A percentile compares a stretch with the other conserved stretches of the same genome.
Conservation (phyloP, 2,797 vertebrate species). For the Helarctos malayanus region DNA sequence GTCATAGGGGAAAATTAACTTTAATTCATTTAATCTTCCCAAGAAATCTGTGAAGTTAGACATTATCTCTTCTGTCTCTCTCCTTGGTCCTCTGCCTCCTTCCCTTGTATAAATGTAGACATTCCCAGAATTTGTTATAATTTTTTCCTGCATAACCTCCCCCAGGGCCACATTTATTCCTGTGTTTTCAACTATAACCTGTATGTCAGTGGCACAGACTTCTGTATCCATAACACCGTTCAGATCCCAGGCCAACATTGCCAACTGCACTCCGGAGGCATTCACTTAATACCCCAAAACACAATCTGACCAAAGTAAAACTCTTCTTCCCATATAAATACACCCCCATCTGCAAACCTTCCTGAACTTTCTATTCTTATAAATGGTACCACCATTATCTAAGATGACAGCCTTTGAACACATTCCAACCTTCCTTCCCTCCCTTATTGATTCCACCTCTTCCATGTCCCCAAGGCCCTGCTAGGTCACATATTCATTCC, state of each 20-base stretch:
- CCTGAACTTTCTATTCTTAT: not conserved
- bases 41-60: not conserved
- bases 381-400: not conserved
- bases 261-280: not conserved
- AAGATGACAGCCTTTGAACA: not conserved
- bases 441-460: not conserved
- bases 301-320: conserved; percentile 9
- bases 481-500: not conserved
- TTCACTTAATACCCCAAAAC: not conserved
- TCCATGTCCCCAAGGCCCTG: not conserved
- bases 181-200: not conserved
- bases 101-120: not conserved
- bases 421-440: not conserved
- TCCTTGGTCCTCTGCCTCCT: not conserved
- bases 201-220: not conserved
- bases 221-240: not conserved
- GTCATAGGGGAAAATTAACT: not conserved
- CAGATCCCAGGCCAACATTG: not conserved
- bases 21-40: not conserved
- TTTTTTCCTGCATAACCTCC: conserved; percentile 1
- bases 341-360: not conserved
- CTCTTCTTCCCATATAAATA: not conserved
- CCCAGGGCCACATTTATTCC: not conserved
- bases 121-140: not conserved
- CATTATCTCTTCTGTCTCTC: not conserved